A percentile compares a stretch with the other conserved stretches of the same genome.
These are phyloP conservation scores for Rhyacophila brunnea DNA, from an alignment of 1,140 invertebrate species.

Conservation along the genomic window DNA sequence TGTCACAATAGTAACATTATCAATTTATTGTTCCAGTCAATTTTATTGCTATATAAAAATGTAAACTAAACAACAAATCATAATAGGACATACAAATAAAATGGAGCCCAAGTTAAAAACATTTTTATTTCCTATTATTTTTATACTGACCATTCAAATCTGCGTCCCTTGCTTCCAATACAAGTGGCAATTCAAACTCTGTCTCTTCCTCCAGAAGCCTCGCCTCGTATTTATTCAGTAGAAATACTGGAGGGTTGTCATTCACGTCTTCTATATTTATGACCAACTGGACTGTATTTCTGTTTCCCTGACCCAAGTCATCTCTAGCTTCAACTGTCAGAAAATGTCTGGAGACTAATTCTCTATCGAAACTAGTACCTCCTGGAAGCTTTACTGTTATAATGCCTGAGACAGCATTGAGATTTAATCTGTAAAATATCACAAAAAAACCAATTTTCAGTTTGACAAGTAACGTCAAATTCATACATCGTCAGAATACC, in stretches of 20 bases:
- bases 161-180: slow-evolving; percentile 80
- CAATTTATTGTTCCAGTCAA: no score
- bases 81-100: no score
- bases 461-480: no score
- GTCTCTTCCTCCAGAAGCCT: slow-evolving; percentile 77
- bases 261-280: slow-evolving; percentile 87
- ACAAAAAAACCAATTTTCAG: no score
- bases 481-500: no score
- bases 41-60: no score
- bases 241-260: slow-evolving; percentile 81
- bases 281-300: slow-evolving; percentile 83
- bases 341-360: slow-evolving; percentile 82
- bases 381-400: slow-evolving; percentile 78
- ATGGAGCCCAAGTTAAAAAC: no score
- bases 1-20: no score
- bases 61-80: no score
- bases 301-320: slow-evolving; percentile 80
- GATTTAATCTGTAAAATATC: slow-evolving; percentile 64
- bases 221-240: slow-evolving; percentile 80
- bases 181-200: slow-evolving; percentile 73
- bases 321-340: slow-evolving; percentile 91
- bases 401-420: slow-evolving; percentile 79
- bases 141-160: slow-evolving; percentile 73
- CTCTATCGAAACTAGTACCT: slow-evolving; percentile 78
- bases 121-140: slow-evolving; percentile 1